Conservation (phyloP, 2,888 invertebrate species). For the Selenia dentaria region DNA sequence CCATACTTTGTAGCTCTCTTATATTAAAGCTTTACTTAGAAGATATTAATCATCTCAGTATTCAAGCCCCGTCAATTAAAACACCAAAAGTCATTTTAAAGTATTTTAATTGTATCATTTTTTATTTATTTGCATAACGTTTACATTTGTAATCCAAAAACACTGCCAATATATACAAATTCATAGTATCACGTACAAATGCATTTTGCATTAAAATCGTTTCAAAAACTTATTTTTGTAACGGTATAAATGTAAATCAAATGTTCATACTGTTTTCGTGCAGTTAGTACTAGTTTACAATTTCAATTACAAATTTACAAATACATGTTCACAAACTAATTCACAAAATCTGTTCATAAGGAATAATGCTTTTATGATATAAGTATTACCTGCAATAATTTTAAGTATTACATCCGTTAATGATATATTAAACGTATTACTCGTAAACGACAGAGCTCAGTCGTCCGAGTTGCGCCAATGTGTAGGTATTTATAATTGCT, state of each 20-base stretch:
- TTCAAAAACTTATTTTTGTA: slow-evolving; percentile 29
- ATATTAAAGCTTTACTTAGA: slow-evolving; percentile 24
- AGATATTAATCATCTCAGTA: slow-evolving; percentile 23
- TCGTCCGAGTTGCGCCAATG: slow-evolving; percentile 11
- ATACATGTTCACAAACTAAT: slow-evolving; percentile 69
- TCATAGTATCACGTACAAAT: slow-evolving; percentile 20
- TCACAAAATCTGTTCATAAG: slow-evolving; percentile 60
- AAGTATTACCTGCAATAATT: slow-evolving; percentile 81
- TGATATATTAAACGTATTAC: slow-evolving; percentile 62
- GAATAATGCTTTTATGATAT: slow-evolving; percentile 64
- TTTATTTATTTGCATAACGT: slow-evolving; percentile 26
- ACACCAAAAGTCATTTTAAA: slow-evolving; percentile 36
- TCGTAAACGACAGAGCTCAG: slow-evolving; percentile 14
- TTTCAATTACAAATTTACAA: too few species aligned
- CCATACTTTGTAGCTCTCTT: slow-evolving; percentile 24
- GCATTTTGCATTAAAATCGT: slow-evolving; percentile 22
- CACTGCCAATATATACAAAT: slow-evolving; percentile 32
- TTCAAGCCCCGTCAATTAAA: slow-evolving; percentile 18
- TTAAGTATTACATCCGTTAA: slow-evolving; percentile 80
- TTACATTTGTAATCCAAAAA: slow-evolving; percentile 16
- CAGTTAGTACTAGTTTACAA: too few species aligned
- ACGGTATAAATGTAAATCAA: slow-evolving; percentile 30
- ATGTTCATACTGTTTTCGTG: too few species aligned
- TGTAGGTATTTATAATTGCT: slow-evolving; percentile 13
- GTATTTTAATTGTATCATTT: slow-evolving; percentile 25